Percentiles rank a stretch among this genome's conserved stretches.
These are phyloP conservation scores for Allacma fusca DNA, from an alignment of 2,888 invertebrate genomes.

Conservation along the genomic window DNA sequence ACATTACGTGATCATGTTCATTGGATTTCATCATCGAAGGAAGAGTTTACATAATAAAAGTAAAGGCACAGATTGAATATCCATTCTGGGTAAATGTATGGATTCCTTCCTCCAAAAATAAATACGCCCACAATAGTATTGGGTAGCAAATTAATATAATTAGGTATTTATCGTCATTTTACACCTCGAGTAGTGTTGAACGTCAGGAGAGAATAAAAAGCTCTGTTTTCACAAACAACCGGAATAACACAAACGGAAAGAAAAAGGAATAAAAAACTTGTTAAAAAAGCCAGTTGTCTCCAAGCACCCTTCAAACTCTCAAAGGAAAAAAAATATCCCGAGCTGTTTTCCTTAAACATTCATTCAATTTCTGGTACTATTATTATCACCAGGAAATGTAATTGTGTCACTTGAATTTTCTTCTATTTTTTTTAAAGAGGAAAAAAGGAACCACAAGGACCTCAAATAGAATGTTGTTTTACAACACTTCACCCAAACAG, in stretches of 20 bases:
- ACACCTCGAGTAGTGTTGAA: background rate
- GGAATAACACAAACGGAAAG: background rate
- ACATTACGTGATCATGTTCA: too few relatives aligned
- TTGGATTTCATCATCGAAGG: too few relatives aligned
- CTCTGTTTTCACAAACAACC: background rate
- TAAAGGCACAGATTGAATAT: too few relatives aligned
- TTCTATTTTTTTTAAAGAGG: background rate
- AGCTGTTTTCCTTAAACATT: background rate
- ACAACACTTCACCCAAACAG: background rate
- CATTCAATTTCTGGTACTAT: background rate
- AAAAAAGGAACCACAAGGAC: too few relatives aligned
- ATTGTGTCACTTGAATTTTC: constrained; percentile 5
- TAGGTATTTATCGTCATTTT: constrained; percentile 8
- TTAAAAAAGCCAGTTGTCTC: background rate
- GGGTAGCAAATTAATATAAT: constrained; percentile 8
- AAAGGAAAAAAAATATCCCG: background rate
- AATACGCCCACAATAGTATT: constrained; percentile 1
- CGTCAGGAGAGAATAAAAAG: background rate
- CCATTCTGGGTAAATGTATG: too few relatives aligned
- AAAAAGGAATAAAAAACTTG: background rate
- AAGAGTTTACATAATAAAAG: too few relatives aligned
- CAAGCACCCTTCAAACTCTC: background rate
- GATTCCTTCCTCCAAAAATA: background rate
- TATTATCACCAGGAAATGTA: background rate
- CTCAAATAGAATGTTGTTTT: background rate